Evolutionary conservation across 92 coral and sea anemone species (phyloP).

Genomic region (Phenganax marumi): DNA sequence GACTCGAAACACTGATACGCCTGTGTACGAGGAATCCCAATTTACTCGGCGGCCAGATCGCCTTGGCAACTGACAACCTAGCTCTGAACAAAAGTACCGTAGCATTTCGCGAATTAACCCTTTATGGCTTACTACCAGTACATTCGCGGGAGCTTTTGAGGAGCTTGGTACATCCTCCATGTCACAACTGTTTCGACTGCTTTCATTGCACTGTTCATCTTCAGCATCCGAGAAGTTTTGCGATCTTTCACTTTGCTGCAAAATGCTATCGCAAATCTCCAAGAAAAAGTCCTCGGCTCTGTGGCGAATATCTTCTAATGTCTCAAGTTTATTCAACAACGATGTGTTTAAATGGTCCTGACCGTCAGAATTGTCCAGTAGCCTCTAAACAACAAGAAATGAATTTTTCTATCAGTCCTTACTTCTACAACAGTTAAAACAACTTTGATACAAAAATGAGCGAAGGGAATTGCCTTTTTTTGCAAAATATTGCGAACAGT

Average conservation of each 20-base stretch:
- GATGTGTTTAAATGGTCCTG: conserved; percentile 16
- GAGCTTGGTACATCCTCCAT: background rate
- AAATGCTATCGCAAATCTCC: conserved; percentile 31
- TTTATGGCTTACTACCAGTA: conserved; percentile 38
- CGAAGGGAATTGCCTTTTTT: conserved; percentile 13
- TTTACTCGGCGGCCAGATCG: conserved; percentile 36
- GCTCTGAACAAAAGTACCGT: conserved; percentile 35
- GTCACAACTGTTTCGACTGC: conserved; percentile 10
- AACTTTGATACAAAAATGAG: background rate
- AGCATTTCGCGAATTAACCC: conserved; percentile 41
- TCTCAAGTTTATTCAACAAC: conserved; percentile 36
- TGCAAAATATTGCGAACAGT: background rate
- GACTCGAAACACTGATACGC: conserved; percentile 25
- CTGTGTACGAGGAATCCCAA: conserved; percentile 39
- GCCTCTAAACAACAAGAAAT: conserved; percentile 6
- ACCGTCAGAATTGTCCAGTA: background rate
- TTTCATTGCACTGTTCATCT: background rate
- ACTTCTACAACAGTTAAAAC: background rate
- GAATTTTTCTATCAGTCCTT: background rate
- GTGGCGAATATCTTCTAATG: conserved; percentile 39
- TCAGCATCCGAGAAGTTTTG: background rate
- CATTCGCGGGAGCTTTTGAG: conserved; percentile 22
- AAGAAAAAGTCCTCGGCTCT: conserved; percentile 42
- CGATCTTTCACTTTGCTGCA: conserved; percentile 2
- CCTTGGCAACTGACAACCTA: conserved; percentile 34